Evolutionary conservation across 53 echinoderm and acorn worm species (phyloP), one percentile per base, ranked within the genome.

Genomic region (Astropecten irregularis): DNA sequence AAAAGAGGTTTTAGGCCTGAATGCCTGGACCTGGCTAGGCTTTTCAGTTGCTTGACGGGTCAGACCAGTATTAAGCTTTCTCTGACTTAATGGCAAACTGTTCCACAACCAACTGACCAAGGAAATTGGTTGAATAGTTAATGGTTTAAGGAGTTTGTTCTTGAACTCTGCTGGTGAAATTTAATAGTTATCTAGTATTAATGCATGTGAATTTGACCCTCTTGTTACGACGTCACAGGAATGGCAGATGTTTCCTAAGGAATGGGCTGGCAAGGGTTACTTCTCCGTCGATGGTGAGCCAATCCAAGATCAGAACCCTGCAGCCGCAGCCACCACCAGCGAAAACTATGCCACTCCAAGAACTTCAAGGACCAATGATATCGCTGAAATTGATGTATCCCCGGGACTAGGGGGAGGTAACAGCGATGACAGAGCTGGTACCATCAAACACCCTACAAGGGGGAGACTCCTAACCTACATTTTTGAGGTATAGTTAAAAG

Each of bases 401-500:
- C 49, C 87, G 0, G 96, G 93, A n/a, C 33, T 93, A 9, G 77
- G 77, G 35, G 84, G 90, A 38, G 82, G 93, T 19, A 73, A 65
- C 40, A 73, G 82, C 64, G 96, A 96, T 77, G 96, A 96, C 85
- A 71, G 96, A 42, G 93, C 96, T 16, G 96, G 96, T 28, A 77
- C 85, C 30, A 63, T 96, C 30, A 71, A 82, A 52, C 96, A 96
- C 61, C 96, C 96, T 1, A 96, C 93, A 2, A 71, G 88, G 62
- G 96, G 96, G 18, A 85, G 84, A 1, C 36, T 96, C 7, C 83
- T 96, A 7, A 96, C 96, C 11, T 96, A 96, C 48, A 87, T 96
- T 51, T 96, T 96, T 89, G 96, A 96, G 93, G 93, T 96, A 85
- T 40, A 11, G n/a, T n/a, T n/a, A n/a, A n/a, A n/a, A n/a, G n/a